Conservation (phyloP, 2,888 invertebrate genomes). For the Salpingus planirostris region DNA sequence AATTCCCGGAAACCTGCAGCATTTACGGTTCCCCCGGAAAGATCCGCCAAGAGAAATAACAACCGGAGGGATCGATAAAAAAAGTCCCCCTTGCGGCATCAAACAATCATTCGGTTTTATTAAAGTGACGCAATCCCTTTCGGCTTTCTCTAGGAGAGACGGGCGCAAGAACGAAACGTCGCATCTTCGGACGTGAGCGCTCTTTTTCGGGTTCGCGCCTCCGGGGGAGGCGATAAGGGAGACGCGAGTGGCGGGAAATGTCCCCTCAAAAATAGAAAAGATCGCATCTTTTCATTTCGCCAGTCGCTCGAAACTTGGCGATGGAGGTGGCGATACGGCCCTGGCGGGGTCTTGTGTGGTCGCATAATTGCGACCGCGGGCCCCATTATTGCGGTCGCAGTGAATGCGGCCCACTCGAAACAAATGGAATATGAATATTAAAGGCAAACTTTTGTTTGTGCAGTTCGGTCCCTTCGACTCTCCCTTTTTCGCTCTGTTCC, state of each 20-base stretch:
- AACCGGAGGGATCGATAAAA: conserved; percentile 5
- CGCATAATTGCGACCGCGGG: not conserved
- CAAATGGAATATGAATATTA: conserved; percentile 22
- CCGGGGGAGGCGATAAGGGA: no score
- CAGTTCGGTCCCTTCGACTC: no score
- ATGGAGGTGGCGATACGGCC: no score
- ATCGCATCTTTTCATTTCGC: no score
- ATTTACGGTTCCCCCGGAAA: no score
- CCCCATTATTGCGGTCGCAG: not conserved
- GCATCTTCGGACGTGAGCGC: conserved; percentile 1
- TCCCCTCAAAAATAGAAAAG: no score
- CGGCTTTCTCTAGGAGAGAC: no score
- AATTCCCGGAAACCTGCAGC: no score
- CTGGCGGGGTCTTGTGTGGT: no score
- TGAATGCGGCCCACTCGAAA: conserved; percentile 8
- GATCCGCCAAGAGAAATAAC: conserved; percentile 3
- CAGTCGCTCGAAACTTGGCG: no score
- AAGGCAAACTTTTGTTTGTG: conserved; percentile 17
- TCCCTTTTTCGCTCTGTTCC: no score
- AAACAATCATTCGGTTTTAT: conserved; percentile 20
- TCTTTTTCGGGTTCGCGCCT: not conserved
- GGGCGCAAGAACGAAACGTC: conserved; percentile 1
- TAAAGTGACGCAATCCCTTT: conserved; percentile 11
- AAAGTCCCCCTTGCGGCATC: conserved; percentile 13
- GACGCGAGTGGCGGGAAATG: no score